These are phyloP conservation scores for Melanotaenia parkinsoni DNA, from an alignment of 2,797 vertebrate genomes.

Conservation along the genomic window DNA sequence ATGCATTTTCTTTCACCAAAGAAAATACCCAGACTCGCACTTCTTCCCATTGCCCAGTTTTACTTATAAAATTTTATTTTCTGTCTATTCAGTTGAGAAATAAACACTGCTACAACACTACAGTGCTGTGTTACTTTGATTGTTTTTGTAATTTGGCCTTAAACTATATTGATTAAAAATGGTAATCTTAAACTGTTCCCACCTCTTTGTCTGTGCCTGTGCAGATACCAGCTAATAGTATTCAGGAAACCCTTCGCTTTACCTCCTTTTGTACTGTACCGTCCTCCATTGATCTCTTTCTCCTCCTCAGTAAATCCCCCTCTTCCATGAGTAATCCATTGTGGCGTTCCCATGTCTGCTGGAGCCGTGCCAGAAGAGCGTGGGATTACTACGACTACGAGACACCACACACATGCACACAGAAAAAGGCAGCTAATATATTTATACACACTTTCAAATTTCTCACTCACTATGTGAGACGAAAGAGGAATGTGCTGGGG, in stretches of 20 bases:
- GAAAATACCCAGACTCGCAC: neutral
- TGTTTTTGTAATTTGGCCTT: slow-evolving; percentile 10
- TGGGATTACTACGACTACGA: slow-evolving; percentile 69
- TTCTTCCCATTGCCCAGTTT: neutral
- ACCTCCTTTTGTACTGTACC: slow-evolving; percentile 51
- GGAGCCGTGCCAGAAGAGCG: slow-evolving; percentile 68
- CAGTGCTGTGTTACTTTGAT: neutral
- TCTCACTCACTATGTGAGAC: slow-evolving; percentile 40
- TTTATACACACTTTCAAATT: slow-evolving; percentile 33
- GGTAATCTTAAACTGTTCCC: slow-evolving; percentile 41
- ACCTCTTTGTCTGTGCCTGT: slow-evolving; percentile 24
- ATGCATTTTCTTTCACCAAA: neutral
- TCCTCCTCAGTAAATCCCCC: slow-evolving; percentile 69
- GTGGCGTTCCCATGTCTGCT: slow-evolving; percentile 73
- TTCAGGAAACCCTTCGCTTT: slow-evolving; percentile 57
- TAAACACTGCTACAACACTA: neutral
- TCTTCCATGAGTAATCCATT: slow-evolving; percentile 71
- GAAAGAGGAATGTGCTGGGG: slow-evolving; percentile 47
- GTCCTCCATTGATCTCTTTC: slow-evolving; percentile 64
- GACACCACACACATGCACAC: slow-evolving; percentile 36
- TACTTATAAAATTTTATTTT: neutral
- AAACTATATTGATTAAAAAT: slow-evolving; percentile 47
- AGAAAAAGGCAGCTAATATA: slow-evolving; percentile 31
- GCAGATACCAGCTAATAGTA: slow-evolving; percentile 40
- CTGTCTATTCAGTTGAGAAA: neutral